phyloP scores from a whole-genome alignment of 2,888 invertebrate genomes.

The Petrophora chlorosata region DNA sequence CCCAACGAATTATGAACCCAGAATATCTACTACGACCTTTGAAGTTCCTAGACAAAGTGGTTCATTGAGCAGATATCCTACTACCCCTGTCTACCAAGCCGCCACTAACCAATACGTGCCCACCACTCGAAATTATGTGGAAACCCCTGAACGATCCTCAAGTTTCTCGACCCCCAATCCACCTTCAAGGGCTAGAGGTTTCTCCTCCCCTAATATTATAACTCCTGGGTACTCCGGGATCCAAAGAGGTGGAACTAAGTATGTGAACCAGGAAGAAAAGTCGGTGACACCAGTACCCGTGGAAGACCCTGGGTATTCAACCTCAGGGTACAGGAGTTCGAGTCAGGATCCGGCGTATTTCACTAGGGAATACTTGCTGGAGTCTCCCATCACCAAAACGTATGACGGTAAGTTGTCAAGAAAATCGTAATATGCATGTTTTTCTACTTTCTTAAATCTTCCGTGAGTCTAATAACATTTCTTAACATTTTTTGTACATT shows the following conservation, averaged over 20 bases:
- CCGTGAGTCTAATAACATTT: too few relatives aligned
- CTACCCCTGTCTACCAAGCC: constrained; percentile 31
- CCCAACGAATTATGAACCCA: constrained; percentile 24
- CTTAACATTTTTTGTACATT: too few relatives aligned
- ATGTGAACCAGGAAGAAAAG: constrained; percentile 19
- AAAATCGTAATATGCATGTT: not conserved
- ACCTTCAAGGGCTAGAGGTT: constrained; percentile 26
- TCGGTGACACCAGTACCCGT: constrained; percentile 37
- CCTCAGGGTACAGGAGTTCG: constrained; percentile 55
- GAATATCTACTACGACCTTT: constrained; percentile 26
- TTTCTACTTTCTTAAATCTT: too few relatives aligned
- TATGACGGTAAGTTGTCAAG: constrained; percentile 67
- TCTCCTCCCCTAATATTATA: constrained; percentile 36
- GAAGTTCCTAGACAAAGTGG: constrained; percentile 28
- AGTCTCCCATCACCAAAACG: constrained; percentile 74
- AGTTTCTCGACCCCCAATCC: constrained; percentile 32
- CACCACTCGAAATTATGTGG: constrained; percentile 25
- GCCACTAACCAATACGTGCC: constrained; percentile 32
- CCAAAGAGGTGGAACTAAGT: constrained; percentile 37
- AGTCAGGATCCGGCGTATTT: constrained; percentile 69
- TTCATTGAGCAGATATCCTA: constrained; percentile 29
- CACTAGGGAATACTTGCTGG: constrained; percentile 75
- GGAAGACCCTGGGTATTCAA: constrained; percentile 58
- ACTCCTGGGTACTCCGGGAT: constrained; percentile 37
- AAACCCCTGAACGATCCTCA: constrained; percentile 27